phyloP scores from a whole-genome alignment of 2,797 vertebrate genomes.

The Ispidina picta region DNA sequence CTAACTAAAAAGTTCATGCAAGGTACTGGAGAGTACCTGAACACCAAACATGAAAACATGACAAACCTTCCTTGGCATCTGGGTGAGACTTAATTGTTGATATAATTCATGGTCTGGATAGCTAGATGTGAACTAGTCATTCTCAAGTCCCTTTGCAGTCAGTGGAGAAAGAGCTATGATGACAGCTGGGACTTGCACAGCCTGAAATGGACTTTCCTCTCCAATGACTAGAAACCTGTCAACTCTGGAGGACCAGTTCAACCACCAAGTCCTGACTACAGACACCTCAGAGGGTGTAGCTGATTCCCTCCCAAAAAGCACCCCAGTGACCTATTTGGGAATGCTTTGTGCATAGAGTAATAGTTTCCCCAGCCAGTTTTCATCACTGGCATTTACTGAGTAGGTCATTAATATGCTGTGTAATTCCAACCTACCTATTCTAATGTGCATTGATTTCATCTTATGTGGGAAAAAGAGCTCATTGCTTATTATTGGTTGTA shows the following conservation, averaged over 20 bases:
- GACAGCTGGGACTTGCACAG: neutral
- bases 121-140: neutral
- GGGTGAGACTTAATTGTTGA: neutral
- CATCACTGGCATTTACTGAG: neutral
- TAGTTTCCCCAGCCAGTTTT: neutral
- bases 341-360: neutral
- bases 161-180: neutral
- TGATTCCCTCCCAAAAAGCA: neutral
- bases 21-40: neutral
- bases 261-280: neutral
- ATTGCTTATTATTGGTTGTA: slow-evolving; percentile 27
- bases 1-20: neutral
- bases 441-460: slow-evolving; percentile 51
- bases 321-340: neutral
- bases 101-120: neutral
- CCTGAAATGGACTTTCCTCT: neutral
- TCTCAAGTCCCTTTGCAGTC: neutral
- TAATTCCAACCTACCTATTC: slow-evolving; percentile 25
- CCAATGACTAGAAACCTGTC: neutral
- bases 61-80: neutral
- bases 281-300: rapidly evolving
- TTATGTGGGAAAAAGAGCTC: slow-evolving; percentile 8
- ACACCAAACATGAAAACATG: neutral
- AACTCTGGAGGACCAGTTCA: neutral
- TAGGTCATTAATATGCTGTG: slow-evolving; percentile 18